These are phyloP conservation scores for Palloptera scutellata DNA, from an alignment of 2,888 invertebrate species.

Conservation along the genomic window DNA sequence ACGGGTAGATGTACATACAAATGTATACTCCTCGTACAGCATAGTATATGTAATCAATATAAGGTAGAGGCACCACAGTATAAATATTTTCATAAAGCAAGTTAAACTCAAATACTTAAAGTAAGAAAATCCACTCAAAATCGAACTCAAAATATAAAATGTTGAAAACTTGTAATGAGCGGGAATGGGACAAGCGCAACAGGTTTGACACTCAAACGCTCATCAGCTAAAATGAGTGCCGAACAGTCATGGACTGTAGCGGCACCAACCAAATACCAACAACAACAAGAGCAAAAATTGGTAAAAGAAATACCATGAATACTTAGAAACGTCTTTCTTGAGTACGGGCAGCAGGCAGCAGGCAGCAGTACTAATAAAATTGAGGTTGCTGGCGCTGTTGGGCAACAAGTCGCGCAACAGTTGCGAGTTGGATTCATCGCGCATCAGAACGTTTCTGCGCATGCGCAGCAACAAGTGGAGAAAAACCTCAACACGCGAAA, in stretches of 20 bases:
- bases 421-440: constrained; percentile 57
- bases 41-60: background rate
- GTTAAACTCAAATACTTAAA: too few species aligned
- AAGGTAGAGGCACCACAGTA: too few species aligned
- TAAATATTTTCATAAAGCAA: background rate
- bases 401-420: constrained; percentile 45
- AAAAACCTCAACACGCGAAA: background rate
- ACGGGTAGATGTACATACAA: constrained; percentile 9
- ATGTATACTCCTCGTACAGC: background rate
- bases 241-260: too few species aligned
- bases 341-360: too few species aligned
- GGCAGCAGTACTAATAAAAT: background rate
- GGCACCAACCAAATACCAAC: too few species aligned
- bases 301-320: constrained; percentile 27
- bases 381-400: constrained; percentile 35
- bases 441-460: constrained; percentile 57
- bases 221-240: constrained; percentile 8
- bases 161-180: constrained; percentile 21
- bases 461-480: constrained; percentile 19
- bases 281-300: constrained; percentile 20
- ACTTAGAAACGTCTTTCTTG: too few species aligned
- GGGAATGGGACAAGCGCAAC: background rate
- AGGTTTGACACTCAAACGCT: constrained; percentile 30
- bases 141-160: constrained; percentile 8
- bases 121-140: constrained; percentile 32